Conservation (phyloP, 1,140 invertebrate genomes). For the Mactra quadrangularis region DNA sequence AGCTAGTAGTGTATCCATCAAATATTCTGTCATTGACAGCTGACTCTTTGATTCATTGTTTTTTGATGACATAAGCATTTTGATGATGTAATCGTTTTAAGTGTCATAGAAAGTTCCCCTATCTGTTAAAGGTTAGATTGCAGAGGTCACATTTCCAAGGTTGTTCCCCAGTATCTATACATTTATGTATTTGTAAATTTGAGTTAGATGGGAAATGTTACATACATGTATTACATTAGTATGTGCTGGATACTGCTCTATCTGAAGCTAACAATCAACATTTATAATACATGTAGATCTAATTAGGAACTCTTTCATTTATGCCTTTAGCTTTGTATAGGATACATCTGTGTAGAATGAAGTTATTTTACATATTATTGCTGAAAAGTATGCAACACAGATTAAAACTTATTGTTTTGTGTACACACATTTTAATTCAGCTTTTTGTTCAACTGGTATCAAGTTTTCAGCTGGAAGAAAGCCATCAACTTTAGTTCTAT, state of each 20-base stretch:
- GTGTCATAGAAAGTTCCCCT: slow-evolving; percentile 35
- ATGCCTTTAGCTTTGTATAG: not conserved
- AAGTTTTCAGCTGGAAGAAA: not conserved
- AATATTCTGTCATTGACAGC: too few species aligned
- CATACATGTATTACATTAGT: not conserved
- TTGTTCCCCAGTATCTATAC: slow-evolving; percentile 37
- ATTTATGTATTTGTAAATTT: slow-evolving; percentile 19
- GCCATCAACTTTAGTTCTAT: not conserved
- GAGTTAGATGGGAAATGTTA: not conserved
- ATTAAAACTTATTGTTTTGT: not conserved
- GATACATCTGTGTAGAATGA: too few species aligned
- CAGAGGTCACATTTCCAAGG: slow-evolving; percentile 48
- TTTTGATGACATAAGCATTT: too few species aligned
- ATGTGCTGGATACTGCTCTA: not conserved
- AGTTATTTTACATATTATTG: too few species aligned
- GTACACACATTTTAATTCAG: not conserved
- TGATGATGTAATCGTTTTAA: too few species aligned
- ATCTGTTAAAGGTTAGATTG: slow-evolving; percentile 20
- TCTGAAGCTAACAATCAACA: too few species aligned
- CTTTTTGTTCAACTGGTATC: not conserved
- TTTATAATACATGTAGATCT: too few species aligned
- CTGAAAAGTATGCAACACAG: too few species aligned
- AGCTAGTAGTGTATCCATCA: too few species aligned
- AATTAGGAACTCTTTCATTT: not conserved
- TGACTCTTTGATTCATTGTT: too few species aligned